Base-by-base conservation (phyloP, 92 coral and sea anemone genomes). In the Isaurus tuberculatus region DNA sequence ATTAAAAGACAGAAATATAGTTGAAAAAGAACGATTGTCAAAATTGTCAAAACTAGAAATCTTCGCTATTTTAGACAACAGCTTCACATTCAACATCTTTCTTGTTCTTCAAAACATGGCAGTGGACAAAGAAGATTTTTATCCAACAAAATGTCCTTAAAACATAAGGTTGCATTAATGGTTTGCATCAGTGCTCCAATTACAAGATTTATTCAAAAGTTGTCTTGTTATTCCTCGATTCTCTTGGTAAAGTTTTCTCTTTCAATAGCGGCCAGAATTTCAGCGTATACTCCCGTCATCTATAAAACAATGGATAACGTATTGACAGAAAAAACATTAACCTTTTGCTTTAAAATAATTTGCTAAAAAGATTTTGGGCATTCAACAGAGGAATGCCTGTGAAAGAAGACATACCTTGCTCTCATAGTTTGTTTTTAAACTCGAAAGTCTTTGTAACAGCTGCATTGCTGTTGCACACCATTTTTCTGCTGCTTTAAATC, bases 391-490 rank as follows among this genome's bases (percentile, higher is more conserved):
- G n/a, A 55, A 22, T 19, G n/a, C 11, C 19, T 17, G 19, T 14
- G 16, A 32, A 17, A 34, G 30, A 20, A 42, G 36, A 10, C 55
- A 10, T 74, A 97, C 99, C 99, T 97, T 97, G 27, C 92, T 83
- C 77, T 97, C 97, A 72, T 97, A 97, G 85, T 92, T 94, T 32
- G 74, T 83, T 83, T 94, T 94, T 25, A 97, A 92, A 40, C 91
- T 93, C 27, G 92, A 48, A 85, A 97, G 86, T 55, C 89, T 95
- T 58, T 94, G 90, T 31, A 97, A 86, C 7, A 97, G 86, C 48
- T 93, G 85, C 98, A 97, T 92, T 53, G 98, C 99, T 82, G 91
- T 89, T 49, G 95, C 95, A 46, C 99, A 97, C 99, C 99, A 97
- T 83, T 90, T 97, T 85, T 97, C 99, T 11, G 98, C 98, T 1